Conservation (phyloP, 2,113 vertebrate genomes). For the Aleadryas rufinucha region DNA sequence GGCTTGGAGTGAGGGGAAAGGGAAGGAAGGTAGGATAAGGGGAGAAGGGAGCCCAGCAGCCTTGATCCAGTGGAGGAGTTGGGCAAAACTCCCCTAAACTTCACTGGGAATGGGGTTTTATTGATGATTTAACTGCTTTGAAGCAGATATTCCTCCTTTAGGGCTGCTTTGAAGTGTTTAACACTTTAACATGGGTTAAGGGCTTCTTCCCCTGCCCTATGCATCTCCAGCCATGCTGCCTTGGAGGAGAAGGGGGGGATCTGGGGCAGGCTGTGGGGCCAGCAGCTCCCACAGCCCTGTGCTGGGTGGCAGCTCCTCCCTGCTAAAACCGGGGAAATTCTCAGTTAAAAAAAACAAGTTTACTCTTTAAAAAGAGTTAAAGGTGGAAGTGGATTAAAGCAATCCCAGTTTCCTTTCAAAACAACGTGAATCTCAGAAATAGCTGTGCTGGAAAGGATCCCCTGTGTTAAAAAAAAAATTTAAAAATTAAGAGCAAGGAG, state of each 20-base stretch:
- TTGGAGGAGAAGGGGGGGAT: background rate
- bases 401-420: background rate
- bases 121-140: background rate
- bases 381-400: background rate
- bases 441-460: background rate
- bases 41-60: background rate
- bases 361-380: background rate
- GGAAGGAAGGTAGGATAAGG: background rate
- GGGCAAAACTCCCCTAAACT: background rate
- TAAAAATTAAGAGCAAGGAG: background rate
- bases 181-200: background rate
- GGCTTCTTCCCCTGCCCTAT: fast-evolving
- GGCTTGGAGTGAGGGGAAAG: background rate
- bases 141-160: background rate
- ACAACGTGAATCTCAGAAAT: background rate
- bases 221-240: background rate
- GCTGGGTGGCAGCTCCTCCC: background rate
- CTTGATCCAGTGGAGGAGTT: background rate
- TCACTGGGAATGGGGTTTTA: background rate
- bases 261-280: background rate
- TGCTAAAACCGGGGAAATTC: background rate
- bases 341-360: background rate
- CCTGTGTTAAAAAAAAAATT: background rate
- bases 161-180: background rate
- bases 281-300: background rate